Evolutionary conservation across 2,113 vertebrate genomes (phyloP), one percentile per base, ranked within the genome.

Genomic region (Chionomys nivalis): DNA sequence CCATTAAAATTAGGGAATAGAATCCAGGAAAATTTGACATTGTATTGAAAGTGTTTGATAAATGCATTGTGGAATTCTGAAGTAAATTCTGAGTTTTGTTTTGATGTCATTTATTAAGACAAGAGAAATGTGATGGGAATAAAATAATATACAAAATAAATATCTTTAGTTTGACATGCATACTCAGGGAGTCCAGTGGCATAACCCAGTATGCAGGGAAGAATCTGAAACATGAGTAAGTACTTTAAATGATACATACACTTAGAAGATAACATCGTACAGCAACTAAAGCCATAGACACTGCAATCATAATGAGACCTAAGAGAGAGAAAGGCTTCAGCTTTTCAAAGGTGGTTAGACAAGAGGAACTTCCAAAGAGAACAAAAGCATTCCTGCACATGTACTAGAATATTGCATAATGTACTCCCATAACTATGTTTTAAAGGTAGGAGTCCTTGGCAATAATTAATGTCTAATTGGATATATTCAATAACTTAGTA

Each of bases 401-500:
- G 23, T 61, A 49, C n/a, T 31, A 63, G 42, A 72, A 47, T 66
- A 77, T 49, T 19, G 7, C 49, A 70, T 78, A 49, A 61, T 87
- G 55, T 24, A 24, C 11, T 87, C 63, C 49, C 5, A 33, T 42
- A 8, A 89, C 36, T 63, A 87, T 61, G 26, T 87, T 78, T 82
- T 78, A 28, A 79, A 78, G 39, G 49, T 78, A 12, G 24, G 39
- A 87, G 31, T 78, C 39, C 0, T 39, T 70, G 61, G 12, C 5
- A 77, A 13, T 39, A 42, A 26, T 49, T 61, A 78, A 72, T 72
- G 12, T 86, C 49, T 86, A 49, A 23, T 19, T 78, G 28, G 58
- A 91, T 78, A 87, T 86, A 94, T 33, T 24, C 31, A 79, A 55
- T 87, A 63, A 91, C 76, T 91, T 91, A 66, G 39, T 65, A 49